Percentiles rank a stretch among this genome's conserved stretches.
Conservation (phyloP, 2,113 vertebrate species). For the Azemiops feae region DNA sequence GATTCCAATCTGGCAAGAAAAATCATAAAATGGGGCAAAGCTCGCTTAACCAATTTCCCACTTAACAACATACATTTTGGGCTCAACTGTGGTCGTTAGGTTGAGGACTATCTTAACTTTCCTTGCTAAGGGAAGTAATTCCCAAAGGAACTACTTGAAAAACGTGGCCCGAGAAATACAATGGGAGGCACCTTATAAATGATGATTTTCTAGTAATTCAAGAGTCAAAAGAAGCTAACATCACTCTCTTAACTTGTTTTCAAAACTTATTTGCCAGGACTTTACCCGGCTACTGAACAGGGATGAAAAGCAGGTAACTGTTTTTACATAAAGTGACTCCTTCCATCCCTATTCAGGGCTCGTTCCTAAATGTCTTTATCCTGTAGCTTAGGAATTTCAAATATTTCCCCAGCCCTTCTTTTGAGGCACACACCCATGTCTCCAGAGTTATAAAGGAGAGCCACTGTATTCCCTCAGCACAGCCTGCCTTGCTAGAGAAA, state of each 20-base stretch:
- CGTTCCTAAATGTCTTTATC: not conserved
- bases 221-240: not conserved
- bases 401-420: not conserved
- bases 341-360: not conserved
- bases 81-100: not conserved
- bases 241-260: not conserved
- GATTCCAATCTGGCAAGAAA: no score
- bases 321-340: not conserved
- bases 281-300: not conserved
- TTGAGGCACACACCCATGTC: not conserved
- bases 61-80: not conserved
- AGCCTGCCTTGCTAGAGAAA: not conserved
- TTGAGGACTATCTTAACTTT: not conserved
- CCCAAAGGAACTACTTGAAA: not conserved
- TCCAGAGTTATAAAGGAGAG: not conserved
- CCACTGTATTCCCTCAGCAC: not conserved
- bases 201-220: not conserved
- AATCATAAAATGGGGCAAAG: no score
- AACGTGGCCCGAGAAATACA: not conserved
- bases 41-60: not conserved
- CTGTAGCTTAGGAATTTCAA: not conserved
- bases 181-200: not conserved
- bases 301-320: not conserved
- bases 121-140: not conserved
- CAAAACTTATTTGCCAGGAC: not conserved